Evolutionary conservation across 2,113 vertebrate species (phyloP).

Genomic region (Aptenodytes patagonicus): DNA sequence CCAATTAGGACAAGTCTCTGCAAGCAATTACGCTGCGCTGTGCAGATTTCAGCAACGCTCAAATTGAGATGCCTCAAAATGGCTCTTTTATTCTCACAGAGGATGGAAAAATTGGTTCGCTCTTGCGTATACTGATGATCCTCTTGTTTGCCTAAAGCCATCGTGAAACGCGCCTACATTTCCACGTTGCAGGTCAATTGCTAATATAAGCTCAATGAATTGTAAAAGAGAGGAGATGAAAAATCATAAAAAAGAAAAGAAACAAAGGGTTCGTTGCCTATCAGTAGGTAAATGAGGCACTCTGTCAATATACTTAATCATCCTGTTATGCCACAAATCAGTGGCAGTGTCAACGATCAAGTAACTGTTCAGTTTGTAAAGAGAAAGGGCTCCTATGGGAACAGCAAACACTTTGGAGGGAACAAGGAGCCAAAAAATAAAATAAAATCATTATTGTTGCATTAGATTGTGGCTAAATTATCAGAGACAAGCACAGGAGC

Average conservation of each 20-base stretch:
- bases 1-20: conserved; percentile 32
- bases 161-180: not conserved
- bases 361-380: conserved; percentile 29
- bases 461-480: conserved; percentile 28
- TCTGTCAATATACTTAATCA: conserved; percentile 47
- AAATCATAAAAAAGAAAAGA: not conserved
- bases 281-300: conserved; percentile 36
- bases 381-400: conserved; percentile 8
- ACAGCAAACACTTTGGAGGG: not conserved
- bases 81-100: not conserved
- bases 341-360: not conserved
- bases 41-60: not conserved
- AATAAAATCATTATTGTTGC: not conserved
- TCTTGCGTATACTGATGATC: not conserved
- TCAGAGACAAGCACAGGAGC: not conserved
- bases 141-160: conserved; percentile 23
- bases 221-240: not conserved
- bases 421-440: not conserved
- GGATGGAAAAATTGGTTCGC: conserved; percentile 16
- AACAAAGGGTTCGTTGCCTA: conserved; percentile 22
- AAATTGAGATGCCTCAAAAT: conserved; percentile 13
- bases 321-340: conserved; percentile 38
- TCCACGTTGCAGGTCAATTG: conserved; percentile 26
- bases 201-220: not conserved
- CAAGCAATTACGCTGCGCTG: not conserved